Conservation (phyloP, 2,797 vertebrate genomes). For the Channa striata region DNA sequence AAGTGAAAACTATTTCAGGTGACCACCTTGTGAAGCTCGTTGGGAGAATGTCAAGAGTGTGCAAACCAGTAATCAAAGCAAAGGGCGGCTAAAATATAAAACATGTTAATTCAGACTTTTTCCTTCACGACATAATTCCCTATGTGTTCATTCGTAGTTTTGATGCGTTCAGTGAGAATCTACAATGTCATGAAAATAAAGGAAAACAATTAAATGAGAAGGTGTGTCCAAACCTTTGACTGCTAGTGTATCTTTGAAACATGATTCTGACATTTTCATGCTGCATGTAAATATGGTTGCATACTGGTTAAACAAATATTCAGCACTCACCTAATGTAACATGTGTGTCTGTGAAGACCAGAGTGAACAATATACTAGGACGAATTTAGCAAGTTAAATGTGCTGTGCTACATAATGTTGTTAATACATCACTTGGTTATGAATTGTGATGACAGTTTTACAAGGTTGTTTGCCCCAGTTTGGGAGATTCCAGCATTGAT, state of each 20-base stretch:
- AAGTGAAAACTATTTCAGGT: no score
- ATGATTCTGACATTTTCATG: neutral
- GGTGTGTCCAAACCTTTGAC: no score
- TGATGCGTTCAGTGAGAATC: no score
- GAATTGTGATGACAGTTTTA: slow-evolving; percentile 33
- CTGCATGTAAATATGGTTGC: slow-evolving; percentile 4
- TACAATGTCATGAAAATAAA: no score
- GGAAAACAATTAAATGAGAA: no score
- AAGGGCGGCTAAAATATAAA: no score
- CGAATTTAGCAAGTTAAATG: slow-evolving; percentile 15
- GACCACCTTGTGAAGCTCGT: no score
- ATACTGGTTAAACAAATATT: neutral
- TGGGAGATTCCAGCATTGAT: slow-evolving; percentile 28
- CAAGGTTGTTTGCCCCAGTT: slow-evolving; percentile 36
- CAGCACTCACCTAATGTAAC: neutral
- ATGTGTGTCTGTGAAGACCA: neutral
- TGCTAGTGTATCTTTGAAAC: neutral
- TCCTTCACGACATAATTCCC: no score
- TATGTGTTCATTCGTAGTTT: no score
- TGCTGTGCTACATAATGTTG: slow-evolving; percentile 14
- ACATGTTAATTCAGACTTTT: no score
- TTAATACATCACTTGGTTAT: slow-evolving; percentile 32
- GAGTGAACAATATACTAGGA: neutral
- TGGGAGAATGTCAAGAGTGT: no score
- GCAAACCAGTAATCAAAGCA: no score